These are phyloP conservation scores for Ascidia mentula DNA, from an alignment of 23 tunicate genomes.

Conservation along the genomic window DNA sequence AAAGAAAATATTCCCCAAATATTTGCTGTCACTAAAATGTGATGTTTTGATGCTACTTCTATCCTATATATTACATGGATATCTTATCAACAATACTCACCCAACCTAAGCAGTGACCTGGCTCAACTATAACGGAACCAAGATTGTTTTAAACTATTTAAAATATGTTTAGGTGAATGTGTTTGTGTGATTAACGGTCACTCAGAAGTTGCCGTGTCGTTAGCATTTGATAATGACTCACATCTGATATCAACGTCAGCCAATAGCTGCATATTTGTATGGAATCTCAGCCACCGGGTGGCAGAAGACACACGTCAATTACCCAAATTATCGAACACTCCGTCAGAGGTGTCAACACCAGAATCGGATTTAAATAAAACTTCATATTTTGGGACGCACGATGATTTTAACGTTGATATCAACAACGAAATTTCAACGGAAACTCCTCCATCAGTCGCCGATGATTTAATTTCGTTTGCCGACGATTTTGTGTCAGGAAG, in stretches of 20 bases:
- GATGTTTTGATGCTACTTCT: too few relatives aligned
- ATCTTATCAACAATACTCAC: too few relatives aligned
- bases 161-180: slow-evolving; percentile 76
- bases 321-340: too few relatives aligned
- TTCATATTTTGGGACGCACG: background rate
- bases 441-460: too few relatives aligned
- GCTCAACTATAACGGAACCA: too few relatives aligned
- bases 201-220: slow-evolving; percentile 60
- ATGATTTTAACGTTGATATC: background rate
- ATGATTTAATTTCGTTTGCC: too few relatives aligned
- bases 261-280: slow-evolving; percentile 66
- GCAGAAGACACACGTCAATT: background rate
- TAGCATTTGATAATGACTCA: slow-evolving; percentile 35
- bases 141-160: too few relatives aligned
- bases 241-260: slow-evolving; percentile 61
- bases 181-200: slow-evolving; percentile 63
- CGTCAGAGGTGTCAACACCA: too few relatives aligned
- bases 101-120: too few relatives aligned
- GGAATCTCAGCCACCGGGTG: slow-evolving; percentile 32
- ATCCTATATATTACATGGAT: too few relatives aligned
- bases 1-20: too few relatives aligned
- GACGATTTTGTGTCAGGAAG: background rate
- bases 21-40: too few relatives aligned
- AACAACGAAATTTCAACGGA: background rate
- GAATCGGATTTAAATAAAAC: slow-evolving; percentile 5